Conservation (phyloP, 2,888 invertebrate species). For the Ophion costatus region DNA sequence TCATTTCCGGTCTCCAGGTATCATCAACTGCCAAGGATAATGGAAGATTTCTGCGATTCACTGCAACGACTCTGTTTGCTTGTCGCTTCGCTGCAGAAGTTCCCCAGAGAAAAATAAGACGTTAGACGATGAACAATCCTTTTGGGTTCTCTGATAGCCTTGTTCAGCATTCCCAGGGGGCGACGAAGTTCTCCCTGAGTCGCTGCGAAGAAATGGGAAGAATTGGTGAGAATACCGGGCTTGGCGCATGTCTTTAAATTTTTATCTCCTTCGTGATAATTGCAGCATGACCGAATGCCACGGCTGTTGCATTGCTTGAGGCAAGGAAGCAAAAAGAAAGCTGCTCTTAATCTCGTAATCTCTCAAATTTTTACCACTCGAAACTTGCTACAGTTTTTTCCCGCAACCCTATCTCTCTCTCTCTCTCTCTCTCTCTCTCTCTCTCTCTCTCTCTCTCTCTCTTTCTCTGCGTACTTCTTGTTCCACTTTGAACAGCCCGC, state of each 20-base stretch:
- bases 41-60: not conserved
- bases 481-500: not conserved
- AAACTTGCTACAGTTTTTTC: not conserved
- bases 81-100: not conserved
- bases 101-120: not conserved
- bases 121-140: not conserved
- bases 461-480: not conserved
- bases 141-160: not conserved
- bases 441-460: no score
- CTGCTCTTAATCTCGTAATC: not conserved
- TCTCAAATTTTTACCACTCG: not conserved
- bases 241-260: no score
- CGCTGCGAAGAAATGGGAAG: conserved; percentile 24
- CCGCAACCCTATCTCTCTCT: no score
- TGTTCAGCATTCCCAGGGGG: not conserved
- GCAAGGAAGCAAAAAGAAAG: no score
- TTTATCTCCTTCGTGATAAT: not conserved
- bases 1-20: not conserved
- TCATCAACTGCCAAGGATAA: not conserved
- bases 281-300: not conserved
- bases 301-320: no score
- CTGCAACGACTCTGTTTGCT: not conserved
- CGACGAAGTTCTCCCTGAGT: not conserved
- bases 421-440: no score
- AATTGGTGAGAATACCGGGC: conserved; percentile 15